A percentile compares a stretch with the other conserved stretches of the same genome.
Conservation (phyloP, 2,888 invertebrate species). For the Harpagoxenus sublaevis region DNA sequence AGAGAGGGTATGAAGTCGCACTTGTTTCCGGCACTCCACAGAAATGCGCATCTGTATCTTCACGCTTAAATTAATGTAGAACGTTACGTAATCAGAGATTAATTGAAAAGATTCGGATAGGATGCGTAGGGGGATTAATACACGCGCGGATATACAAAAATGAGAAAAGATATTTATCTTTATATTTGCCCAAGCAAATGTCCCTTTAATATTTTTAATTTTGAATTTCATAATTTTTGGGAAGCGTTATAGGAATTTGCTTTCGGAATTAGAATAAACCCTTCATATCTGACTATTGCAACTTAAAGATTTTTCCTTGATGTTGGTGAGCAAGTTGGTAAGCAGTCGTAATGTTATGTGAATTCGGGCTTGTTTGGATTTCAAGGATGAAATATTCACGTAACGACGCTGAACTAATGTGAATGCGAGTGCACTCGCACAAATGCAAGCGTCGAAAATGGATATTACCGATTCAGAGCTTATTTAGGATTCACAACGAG, state of each 20-base stretch:
- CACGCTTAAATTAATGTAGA: constrained; percentile 8
- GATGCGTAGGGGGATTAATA: neutral
- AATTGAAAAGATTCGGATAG: neutral
- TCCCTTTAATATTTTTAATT: neutral
- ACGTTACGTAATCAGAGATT: neutral
- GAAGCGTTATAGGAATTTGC: constrained; percentile 55
- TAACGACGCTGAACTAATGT: constrained; percentile 24
- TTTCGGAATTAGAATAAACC: constrained; percentile 56
- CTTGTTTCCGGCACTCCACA: constrained; percentile 39
- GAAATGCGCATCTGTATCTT: constrained; percentile 7
- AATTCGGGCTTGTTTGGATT: constrained; percentile 1
- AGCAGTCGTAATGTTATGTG: neutral
- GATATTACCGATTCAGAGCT: constrained; percentile 27
- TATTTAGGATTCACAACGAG: constrained; percentile 34
- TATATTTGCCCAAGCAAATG: neutral
- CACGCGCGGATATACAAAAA: neutral
- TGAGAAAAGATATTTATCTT: neutral
- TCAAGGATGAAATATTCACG: constrained; percentile 13
- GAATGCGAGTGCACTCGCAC: neutral
- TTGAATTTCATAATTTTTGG: constrained; percentile 47
- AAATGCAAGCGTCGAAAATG: constrained; percentile 38
- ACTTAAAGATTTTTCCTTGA: neutral
- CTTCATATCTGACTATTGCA: constrained; percentile 30
- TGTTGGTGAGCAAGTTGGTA: neutral
- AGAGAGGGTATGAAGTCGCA: constrained; percentile 58